Conservation (phyloP, 2,888 invertebrate species). For the Epinotia nisella region DNA sequence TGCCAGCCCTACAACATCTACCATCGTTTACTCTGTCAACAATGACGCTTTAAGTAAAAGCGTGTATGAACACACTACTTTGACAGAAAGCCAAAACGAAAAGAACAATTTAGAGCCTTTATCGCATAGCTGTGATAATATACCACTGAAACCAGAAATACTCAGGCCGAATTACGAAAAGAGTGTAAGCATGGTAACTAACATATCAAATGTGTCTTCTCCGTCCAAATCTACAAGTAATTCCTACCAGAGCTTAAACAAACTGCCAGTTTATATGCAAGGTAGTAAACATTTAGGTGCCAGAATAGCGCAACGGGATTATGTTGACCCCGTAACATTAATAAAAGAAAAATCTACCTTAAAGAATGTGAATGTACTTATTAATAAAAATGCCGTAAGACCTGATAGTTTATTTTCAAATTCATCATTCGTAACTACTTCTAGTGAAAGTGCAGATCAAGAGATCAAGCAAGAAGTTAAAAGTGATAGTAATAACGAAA, state of each 20-base stretch:
- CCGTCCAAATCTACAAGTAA: slow-evolving; percentile 73
- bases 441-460: slow-evolving; percentile 81
- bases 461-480: slow-evolving; percentile 52
- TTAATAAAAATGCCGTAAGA: slow-evolving; percentile 84
- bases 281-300: slow-evolving; percentile 94
- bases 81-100: slow-evolving; percentile 72
- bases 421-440: slow-evolving; percentile 83
- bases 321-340: slow-evolving; percentile 91
- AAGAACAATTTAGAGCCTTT: slow-evolving; percentile 73
- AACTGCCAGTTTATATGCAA: slow-evolving; percentile 88
- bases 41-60: slow-evolving; percentile 73
- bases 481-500: slow-evolving; percentile 48
- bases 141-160: slow-evolving; percentile 62
- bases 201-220: slow-evolving; percentile 61
- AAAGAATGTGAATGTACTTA: slow-evolving; percentile 86
- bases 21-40: slow-evolving; percentile 58
- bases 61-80: slow-evolving; percentile 70
- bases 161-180: slow-evolving; percentile 67
- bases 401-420: slow-evolving; percentile 85
- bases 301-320: slow-evolving; percentile 94
- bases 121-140: slow-evolving; percentile 75
- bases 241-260: slow-evolving; percentile 75
- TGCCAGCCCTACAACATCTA: slow-evolving; percentile 66
- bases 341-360: slow-evolving; percentile 77
- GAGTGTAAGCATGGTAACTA: slow-evolving; percentile 71